Evolutionary conservation across 2,113 vertebrate genomes (phyloP), one percentile per base, ranked within the genome.

Genomic region (Megaceryle torquata): DNA sequence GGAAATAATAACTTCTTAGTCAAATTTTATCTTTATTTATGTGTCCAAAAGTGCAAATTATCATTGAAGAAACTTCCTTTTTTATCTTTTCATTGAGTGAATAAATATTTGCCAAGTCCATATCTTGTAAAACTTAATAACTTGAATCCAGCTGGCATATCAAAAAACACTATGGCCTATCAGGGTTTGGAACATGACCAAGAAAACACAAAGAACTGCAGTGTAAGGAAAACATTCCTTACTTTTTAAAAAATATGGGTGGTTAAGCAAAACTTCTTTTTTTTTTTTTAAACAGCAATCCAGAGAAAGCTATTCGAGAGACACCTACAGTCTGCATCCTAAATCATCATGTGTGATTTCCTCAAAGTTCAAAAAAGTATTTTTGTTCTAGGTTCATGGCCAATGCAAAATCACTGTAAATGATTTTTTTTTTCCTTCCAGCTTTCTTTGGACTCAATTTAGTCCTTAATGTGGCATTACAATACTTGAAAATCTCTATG

Each of bases 71-170:
- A 82, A 51, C 15, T 37, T 75, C 24, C 22, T 53, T 93, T 56
- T 72, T 63, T 20, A 46, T 25, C 12, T 48, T 92, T 74, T 50
- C 37, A 46, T 82, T 76, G 51, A 61, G n/a, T 16, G 41, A 82
- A 82, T 37, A 48, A 56, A 75, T n/a, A 37, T 21, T 71, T 92
- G 43, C 43, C 53, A 87, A 91, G 48, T 35, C 61, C 71, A 3
- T 50, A 51, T 64, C 65, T 71, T 88, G 26, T 86, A 89, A 95
- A 95, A 95, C 10, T 81, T 89, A 91, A 64, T 29, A 91, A 57
- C 59, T 57, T 72, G 85, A 44, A 89, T 60, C 29, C 65, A 89
- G 75, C 28, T 65, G n/a, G 44, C 59, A 65, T 57, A 76, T 57
- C 31, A 83, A 86, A 91, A 56, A 70, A 84, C 71, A 6, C 31